A percentile compares a stretch with the other conserved stretches of the same genome.
Conservation (phyloP, 2,888 invertebrate species). For the Ennomos fuscantarius region DNA sequence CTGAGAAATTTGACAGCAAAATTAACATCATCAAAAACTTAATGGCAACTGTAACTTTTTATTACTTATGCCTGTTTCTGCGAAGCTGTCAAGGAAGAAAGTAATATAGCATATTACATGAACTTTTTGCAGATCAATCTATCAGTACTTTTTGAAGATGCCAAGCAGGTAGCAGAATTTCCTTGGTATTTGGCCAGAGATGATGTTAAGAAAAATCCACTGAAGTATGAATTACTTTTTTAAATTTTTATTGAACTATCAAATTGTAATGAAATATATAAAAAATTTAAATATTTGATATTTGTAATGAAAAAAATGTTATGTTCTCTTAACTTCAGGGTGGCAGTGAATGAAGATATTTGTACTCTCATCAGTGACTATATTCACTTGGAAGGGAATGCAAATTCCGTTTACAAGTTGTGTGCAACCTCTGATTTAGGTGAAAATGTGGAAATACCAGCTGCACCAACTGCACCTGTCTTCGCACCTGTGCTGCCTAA, state of each 20-base stretch:
- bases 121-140: conserved; percentile 65
- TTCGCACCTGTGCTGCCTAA: conserved; percentile 69
- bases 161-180: conserved; percentile 56
- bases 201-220: conserved; percentile 48
- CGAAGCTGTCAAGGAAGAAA: no score
- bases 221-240: conserved; percentile 59
- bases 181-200: conserved; percentile 72
- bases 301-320: not conserved
- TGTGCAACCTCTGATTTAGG: conserved; percentile 60
- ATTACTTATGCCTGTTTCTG: not conserved
- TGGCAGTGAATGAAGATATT: conserved; percentile 69
- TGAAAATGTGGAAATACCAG: conserved; percentile 67
- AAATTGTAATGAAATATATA: no score
- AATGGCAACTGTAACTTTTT: no score
- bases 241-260: not conserved
- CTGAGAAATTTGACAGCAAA: no score
- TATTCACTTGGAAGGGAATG: conserved; percentile 69
- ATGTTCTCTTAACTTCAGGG: conserved; percentile 50
- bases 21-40: no score
- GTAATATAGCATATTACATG: not conserved
- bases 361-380: conserved; percentile 67
- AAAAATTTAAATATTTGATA: not conserved
- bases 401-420: conserved; percentile 61
- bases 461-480: conserved; percentile 63
- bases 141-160: conserved; percentile 59